Conservation (phyloP, 2,113 vertebrate species). For the Scomber scombrus region DNA sequence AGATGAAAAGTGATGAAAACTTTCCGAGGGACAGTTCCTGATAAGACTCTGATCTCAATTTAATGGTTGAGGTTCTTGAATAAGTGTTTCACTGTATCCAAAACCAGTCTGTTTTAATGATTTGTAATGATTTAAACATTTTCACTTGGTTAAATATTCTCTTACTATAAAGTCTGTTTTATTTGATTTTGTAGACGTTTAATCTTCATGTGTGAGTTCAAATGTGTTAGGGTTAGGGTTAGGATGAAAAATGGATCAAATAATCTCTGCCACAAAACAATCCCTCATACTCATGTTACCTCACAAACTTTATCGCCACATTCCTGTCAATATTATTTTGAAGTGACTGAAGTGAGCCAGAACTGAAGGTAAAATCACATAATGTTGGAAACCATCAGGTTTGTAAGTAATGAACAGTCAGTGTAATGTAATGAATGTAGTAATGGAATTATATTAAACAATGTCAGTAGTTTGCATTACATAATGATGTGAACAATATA, state of each 20-base stretch:
- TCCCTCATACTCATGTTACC: not conserved
- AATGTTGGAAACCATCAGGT: not conserved
- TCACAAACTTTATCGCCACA: not conserved
- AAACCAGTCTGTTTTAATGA: not conserved
- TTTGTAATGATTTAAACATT: not conserved
- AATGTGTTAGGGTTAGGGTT: not conserved
- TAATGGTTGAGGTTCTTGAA: not conserved
- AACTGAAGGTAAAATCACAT: not conserved
- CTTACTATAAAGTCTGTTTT: too few relatives aligned
- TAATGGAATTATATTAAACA: not conserved
- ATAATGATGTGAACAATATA: not conserved
- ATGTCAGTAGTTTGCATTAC: not conserved
- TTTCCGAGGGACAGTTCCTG: not conserved
- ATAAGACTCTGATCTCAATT: not conserved
- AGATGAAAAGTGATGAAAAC: conserved; percentile 6
- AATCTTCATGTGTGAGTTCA: not conserved
- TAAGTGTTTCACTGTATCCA: not conserved
- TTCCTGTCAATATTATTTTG: not conserved
- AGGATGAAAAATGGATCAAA: not conserved
- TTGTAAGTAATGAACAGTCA: too few relatives aligned
- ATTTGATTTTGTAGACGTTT: not conserved
- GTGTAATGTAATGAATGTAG: not conserved
- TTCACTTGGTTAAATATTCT: not conserved
- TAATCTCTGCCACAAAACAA: conserved; percentile 1
- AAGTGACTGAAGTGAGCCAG: not conserved